Evolutionary conservation across 2,797 vertebrate species (phyloP), one percentile per base, ranked within the genome.

Genomic region (Amblyopsis hoosieri): DNA sequence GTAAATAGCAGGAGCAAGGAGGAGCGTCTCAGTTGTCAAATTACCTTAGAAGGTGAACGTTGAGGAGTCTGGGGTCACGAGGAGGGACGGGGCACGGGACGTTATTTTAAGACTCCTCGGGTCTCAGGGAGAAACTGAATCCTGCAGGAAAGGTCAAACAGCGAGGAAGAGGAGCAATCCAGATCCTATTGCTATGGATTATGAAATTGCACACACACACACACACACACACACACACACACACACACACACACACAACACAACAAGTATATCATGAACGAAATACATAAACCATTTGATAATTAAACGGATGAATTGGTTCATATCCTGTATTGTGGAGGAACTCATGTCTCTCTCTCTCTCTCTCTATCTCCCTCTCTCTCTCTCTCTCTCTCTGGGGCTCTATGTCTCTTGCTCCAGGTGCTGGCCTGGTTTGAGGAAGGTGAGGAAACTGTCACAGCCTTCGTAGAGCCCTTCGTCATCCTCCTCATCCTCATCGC

Each of bases 401-500:
- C 33, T 37, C 33, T 37, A 17, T 51, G 13, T 61, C 52, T 72
- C 12, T 75, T 45, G 37, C 56, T 52, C 61, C 80, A 93, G 92
- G 92, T 93, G 60, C 89, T 92, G 84, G 91, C 92, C 76, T 93
- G 91, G 92, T 93, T 93, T 48, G 92, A 93, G 86, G 92, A 97
- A 87, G 95, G 95, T 0, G 96, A 97, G 77, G 96, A 97, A 76
- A 97, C 95, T 0, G 75, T 97, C 86, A 97, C 96, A 0, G 96
- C 96, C 81, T 97, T 97, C 13, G 96, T 97, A 9, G 96, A 97
- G 61, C 95, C 96, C 69, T 94, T 97, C 51, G 96, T 97, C 86
- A 96, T 97, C 85, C 92, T 97, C 71, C 87, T 97, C 78, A 97
- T 97, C 88, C 94, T 97, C 76, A 94, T 97, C 45, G 96, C 96